These are phyloP conservation scores for Chloroclystis v-ata DNA, from an alignment of 2,888 invertebrate species.

Conservation along the genomic window DNA sequence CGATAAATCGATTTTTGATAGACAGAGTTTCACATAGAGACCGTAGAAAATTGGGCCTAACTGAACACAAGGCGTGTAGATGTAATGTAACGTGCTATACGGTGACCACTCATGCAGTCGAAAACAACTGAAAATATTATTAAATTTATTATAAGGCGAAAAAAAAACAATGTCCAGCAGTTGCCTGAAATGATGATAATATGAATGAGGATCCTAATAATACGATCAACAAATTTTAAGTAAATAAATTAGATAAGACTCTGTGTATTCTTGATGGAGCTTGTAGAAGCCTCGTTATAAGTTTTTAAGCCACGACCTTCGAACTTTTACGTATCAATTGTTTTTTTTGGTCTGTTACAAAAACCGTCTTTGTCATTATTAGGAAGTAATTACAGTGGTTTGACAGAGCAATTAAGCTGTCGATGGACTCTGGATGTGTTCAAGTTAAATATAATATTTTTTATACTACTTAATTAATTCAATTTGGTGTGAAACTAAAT, in stretches of 20 bases:
- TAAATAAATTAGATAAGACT: too few species aligned
- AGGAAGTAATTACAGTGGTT: constrained; percentile 69
- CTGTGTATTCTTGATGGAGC: too few species aligned
- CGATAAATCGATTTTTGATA: constrained; percentile 42
- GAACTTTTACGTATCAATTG: constrained; percentile 1
- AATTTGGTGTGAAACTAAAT: too few species aligned
- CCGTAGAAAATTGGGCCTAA: constrained; percentile 28
- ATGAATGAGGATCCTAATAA: too few species aligned
- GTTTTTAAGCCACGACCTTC: neutral
- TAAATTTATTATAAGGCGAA: too few species aligned
- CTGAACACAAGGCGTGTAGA: constrained; percentile 7
- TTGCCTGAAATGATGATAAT: too few species aligned
- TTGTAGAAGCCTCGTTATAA: too few species aligned
- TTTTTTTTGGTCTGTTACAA: constrained; percentile 26
- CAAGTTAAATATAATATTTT: neutral
- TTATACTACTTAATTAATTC: neutral
- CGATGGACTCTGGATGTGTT: constrained; percentile 38
- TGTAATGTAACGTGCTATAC: too few species aligned
- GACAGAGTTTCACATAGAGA: constrained; percentile 32
- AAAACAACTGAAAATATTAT: too few species aligned
- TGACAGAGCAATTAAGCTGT: constrained; percentile 59
- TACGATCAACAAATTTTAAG: too few species aligned
- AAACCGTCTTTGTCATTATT: constrained; percentile 63
- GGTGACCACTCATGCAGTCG: too few species aligned
- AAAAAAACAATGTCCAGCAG: too few species aligned